Conservation (phyloP, 2,113 vertebrate genomes). For the Vombatus ursinus region DNA sequence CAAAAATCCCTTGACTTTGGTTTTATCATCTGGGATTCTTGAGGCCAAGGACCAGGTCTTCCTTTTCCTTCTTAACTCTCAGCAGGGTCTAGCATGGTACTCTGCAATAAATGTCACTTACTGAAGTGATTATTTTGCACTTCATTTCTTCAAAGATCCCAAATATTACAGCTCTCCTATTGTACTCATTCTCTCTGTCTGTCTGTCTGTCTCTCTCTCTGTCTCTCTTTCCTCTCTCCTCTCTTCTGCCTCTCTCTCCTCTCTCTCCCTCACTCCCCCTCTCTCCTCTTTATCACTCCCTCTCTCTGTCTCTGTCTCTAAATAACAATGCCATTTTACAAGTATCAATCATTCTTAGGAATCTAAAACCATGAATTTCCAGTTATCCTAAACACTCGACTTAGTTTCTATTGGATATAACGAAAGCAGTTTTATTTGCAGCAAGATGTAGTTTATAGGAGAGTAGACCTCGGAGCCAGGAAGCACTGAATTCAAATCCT, state of each 20-base stretch:
- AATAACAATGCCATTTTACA: background rate
- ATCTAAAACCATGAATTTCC: background rate
- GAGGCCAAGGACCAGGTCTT: slow-evolving; percentile 1
- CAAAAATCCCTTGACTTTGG: slow-evolving; percentile 23
- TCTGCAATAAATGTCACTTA: background rate
- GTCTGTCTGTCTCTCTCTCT: too few relatives aligned
- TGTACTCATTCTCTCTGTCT: background rate
- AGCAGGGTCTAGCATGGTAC: slow-evolving; percentile 9
- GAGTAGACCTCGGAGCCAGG: background rate
- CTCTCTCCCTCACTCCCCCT: background rate
- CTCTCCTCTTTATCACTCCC: too few relatives aligned
- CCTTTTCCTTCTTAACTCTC: slow-evolving; percentile 27
- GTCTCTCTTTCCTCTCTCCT: too few relatives aligned
- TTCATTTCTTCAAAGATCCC: background rate
- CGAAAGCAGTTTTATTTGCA: background rate
- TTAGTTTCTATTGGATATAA: background rate
- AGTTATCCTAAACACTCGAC: background rate
- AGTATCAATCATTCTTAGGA: background rate
- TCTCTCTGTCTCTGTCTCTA: too few relatives aligned
- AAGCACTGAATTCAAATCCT: background rate
- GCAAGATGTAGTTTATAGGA: background rate
- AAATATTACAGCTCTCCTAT: background rate
- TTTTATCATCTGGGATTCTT: slow-evolving; percentile 28
- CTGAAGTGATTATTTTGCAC: background rate
- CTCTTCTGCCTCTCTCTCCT: too few relatives aligned